Conservation (phyloP, 2,888 invertebrate species). For the Cerastoderma edule region DNA sequence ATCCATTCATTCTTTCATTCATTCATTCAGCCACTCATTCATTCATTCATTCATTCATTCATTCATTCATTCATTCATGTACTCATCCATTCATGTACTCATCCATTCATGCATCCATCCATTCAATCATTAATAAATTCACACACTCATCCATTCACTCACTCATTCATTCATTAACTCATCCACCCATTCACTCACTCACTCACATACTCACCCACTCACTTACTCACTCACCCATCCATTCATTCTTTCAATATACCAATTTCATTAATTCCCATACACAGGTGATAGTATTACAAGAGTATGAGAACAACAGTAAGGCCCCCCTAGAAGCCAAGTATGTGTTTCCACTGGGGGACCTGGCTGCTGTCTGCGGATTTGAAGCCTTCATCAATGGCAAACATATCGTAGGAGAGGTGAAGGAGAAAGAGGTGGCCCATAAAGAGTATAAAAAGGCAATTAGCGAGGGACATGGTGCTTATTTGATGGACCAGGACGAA, state of each 20-base stretch:
- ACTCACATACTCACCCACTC: too few relatives aligned
- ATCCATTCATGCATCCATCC: too few relatives aligned
- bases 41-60: too few relatives aligned
- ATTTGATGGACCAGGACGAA: slow-evolving; percentile 84
- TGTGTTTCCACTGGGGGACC: slow-evolving; percentile 83
- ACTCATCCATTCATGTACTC: too few relatives aligned
- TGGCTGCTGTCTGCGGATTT: slow-evolving; percentile 84
- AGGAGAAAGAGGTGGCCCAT: slow-evolving; percentile 83
- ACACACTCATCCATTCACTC: too few relatives aligned
- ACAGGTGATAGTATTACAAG: slow-evolving; percentile 82
- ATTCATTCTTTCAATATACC: too few relatives aligned
- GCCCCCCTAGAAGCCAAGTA: slow-evolving; percentile 83
- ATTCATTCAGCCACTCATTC: too few relatives aligned
- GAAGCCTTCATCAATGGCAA: slow-evolving; percentile 84
- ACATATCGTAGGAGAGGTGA: slow-evolving; percentile 83
- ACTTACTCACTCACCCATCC: too few relatives aligned
- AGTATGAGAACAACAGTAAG: slow-evolving; percentile 76
- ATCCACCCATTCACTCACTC: too few relatives aligned
- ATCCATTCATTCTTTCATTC: too few relatives aligned
- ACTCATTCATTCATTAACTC: too few relatives aligned
- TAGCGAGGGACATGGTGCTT: slow-evolving; percentile 83
- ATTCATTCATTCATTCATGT: too few relatives aligned
- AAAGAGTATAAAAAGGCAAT: slow-evolving; percentile 83
- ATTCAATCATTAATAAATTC: not conserved
- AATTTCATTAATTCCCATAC: slow-evolving; percentile 5